Evolutionary conservation across 2,797 vertebrate species (phyloP), one percentile per base, ranked within the genome.

Genomic region (Rallus crepitans): DNA sequence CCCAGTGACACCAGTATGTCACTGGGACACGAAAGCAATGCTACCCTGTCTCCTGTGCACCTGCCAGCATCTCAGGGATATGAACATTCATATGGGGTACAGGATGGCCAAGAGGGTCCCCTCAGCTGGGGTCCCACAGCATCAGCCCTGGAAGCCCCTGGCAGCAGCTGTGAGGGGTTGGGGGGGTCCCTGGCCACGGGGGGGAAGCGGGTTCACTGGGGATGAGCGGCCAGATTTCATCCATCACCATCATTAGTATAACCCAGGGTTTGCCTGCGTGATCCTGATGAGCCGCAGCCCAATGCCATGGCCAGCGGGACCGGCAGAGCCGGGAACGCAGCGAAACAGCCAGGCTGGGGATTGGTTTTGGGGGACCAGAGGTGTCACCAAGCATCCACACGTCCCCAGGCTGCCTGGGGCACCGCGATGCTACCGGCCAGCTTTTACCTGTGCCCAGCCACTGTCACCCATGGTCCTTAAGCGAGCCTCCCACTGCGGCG

Each of bases 371-470:
- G 35, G 68, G 5, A 2, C 35, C 35, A 9, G 19, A 17, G 59
- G 39, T 5, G 1, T 50, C 52, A 57, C 23, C 12, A 9, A 73
- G 65, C 14, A 50, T 19, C 69, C 24, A 19, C 8, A 35, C 0
- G n/a, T 45, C 31, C 61, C 21, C 1, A 3, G 18, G 35, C 77
- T 55, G 30, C 53, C 35, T 0, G 20, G 10, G 64, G 77, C 82
- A 45, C 63, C 1, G 0, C 2, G 2, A 3, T 3, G 12, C 47
- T 37, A 6, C 35, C 0, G n/a, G 0, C 15, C 8, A 1, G 30
- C 70, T 47, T 96, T 96, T 82, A 98, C 97, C 97, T 60, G 59
- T 0, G 12, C 72, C 96, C 80, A 89, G 53, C 24, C 0, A 5
- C 0, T 1, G 17, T 33, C 25, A 6, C 53, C 61, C 7, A 0